Evolutionary conservation across 2,113 vertebrate species (phyloP).

Genomic region (Microtus montanus): DNA sequence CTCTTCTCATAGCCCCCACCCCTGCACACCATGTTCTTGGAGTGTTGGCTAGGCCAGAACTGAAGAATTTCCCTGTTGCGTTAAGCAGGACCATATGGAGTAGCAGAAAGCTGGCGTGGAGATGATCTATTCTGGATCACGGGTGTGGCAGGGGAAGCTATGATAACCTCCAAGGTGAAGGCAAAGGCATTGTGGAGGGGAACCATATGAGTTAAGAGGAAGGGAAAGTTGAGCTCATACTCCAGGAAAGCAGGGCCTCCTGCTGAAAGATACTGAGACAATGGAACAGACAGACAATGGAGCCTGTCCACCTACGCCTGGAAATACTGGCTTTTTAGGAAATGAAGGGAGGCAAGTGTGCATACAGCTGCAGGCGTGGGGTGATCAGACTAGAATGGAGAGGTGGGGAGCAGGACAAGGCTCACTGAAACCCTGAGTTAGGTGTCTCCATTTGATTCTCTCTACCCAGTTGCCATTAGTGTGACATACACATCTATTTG

Average conservation of each 20-base stretch:
- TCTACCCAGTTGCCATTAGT: not conserved
- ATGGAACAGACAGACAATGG: constrained; percentile 51
- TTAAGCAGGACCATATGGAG: constrained; percentile 43
- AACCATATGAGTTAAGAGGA: not conserved
- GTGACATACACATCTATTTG: no score
- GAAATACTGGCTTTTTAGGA: constrained; percentile 39
- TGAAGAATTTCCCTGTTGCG: constrained; percentile 22
- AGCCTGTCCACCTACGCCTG: not conserved
- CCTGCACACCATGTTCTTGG: not conserved
- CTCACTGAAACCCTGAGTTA: not conserved
- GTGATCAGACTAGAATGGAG: not conserved
- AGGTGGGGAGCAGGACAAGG: not conserved
- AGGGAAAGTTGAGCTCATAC: not conserved
- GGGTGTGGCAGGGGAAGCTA: constrained; percentile 40
- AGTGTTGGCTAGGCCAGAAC: not conserved
- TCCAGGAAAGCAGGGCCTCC: constrained; percentile 57
- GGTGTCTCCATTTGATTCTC: not conserved
- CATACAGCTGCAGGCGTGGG: not conserved
- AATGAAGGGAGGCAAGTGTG: not conserved
- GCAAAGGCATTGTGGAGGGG: not conserved
- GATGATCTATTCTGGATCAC: not conserved
- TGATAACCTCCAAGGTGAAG: constrained; percentile 46
- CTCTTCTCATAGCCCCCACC: not conserved
- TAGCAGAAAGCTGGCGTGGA: not conserved
- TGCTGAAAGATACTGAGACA: constrained; percentile 46